Evolutionary conservation across 1,140 invertebrate species (phyloP).

Genomic region (Drosophila willistoni): DNA sequence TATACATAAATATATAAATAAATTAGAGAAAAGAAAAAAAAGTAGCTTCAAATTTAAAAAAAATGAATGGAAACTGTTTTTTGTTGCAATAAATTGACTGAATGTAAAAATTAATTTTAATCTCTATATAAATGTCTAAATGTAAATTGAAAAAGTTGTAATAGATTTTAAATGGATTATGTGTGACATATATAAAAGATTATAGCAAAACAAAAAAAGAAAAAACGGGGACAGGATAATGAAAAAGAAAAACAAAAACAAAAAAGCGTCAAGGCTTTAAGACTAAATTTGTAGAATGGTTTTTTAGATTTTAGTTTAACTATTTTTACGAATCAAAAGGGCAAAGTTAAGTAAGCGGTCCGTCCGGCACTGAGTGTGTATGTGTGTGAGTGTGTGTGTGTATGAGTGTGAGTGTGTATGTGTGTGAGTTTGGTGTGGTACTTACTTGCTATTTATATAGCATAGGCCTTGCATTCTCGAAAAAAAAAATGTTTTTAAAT

Average conservation of each 20-base stretch:
- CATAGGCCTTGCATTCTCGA: constrained; percentile 29
- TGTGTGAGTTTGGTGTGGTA: background rate
- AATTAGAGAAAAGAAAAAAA: background rate
- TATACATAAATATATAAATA: background rate
- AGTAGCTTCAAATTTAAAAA: constrained; percentile 8
- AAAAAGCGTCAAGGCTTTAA: background rate
- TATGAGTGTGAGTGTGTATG: background rate
- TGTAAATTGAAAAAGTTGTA: constrained; percentile 58
- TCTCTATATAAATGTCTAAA: constrained; percentile 59
- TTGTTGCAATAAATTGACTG: constrained; percentile 77
- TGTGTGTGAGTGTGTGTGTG: background rate
- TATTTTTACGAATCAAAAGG: background rate
- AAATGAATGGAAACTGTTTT: constrained; percentile 27
- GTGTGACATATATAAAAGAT: constrained; percentile 30
- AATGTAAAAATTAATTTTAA: constrained; percentile 53
- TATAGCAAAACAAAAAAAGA: background rate
- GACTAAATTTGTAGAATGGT: background rate
- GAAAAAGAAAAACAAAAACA: too few relatives aligned
- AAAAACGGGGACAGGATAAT: background rate
- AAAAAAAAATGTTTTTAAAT: constrained; percentile 36
- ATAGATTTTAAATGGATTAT: constrained; percentile 46
- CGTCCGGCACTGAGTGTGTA: constrained; percentile 3
- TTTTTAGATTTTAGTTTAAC: constrained; percentile 7
- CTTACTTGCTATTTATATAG: constrained; percentile 1
- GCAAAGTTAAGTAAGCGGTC: constrained; percentile 6